These are phyloP conservation scores for Patella pellucida DNA, from an alignment of 2,888 invertebrate species.

Conservation along the genomic window DNA sequence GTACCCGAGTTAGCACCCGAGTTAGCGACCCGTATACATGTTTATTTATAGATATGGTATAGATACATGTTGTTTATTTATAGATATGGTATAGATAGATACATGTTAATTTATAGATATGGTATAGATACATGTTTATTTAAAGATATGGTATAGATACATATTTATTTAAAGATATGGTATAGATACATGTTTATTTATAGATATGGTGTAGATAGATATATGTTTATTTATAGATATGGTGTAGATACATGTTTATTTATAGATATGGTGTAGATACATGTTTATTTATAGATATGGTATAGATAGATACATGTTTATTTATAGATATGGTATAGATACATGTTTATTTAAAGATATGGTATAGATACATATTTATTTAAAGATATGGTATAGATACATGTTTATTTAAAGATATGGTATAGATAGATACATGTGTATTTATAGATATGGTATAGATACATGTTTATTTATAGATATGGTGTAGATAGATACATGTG, in stretches of 20 bases:
- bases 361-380: constrained; percentile 56
- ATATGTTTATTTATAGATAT: constrained; percentile 52
- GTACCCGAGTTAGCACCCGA: too few species aligned
- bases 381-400: constrained; percentile 60
- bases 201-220: constrained; percentile 60
- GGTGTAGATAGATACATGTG: constrained; percentile 60
- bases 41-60: constrained; percentile 52
- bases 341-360: constrained; percentile 54
- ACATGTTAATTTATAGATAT: constrained; percentile 52
- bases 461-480: constrained; percentile 54
- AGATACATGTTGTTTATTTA: constrained; percentile 50
- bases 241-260: constrained; percentile 56
- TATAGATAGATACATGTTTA: too few species aligned
- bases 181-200: constrained; percentile 49
- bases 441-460: constrained; percentile 57
- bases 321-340: constrained; percentile 57
- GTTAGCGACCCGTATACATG: too few species aligned
- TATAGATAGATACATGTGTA: too few species aligned
- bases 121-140: constrained; percentile 56
- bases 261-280: constrained; percentile 60
- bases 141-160: constrained; percentile 60
- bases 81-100: constrained; percentile 60
- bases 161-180: constrained; percentile 57
- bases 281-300: constrained; percentile 57
- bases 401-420: constrained; percentile 57